Evolutionary conservation across 2,797 vertebrate genomes (phyloP).

Genomic region (Gouania willdenowi): DNA sequence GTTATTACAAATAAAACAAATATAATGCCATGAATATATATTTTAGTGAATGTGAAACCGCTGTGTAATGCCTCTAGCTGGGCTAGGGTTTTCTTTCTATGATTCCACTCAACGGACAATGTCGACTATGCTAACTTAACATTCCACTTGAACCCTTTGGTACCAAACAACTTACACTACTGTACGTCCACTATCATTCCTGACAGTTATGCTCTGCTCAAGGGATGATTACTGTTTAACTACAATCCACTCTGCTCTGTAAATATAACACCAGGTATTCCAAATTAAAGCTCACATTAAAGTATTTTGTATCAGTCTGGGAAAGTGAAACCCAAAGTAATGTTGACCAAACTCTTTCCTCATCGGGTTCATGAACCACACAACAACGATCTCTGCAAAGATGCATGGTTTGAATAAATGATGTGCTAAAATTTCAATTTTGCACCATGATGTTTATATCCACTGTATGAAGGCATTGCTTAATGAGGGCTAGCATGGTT

Average conservation of each 20-base stretch:
- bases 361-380: constrained; percentile 14
- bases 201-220: constrained; percentile 3
- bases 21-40: too few relatives aligned
- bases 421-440: constrained; percentile 43
- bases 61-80: too few relatives aligned
- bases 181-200: constrained; percentile 7
- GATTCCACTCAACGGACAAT: constrained; percentile 4
- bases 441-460: constrained; percentile 54
- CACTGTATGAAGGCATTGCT: constrained; percentile 55
- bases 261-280: constrained; percentile 3
- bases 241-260: background rate
- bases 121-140: constrained; percentile 45
- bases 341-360: constrained; percentile 10
- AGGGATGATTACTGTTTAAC: constrained; percentile 1
- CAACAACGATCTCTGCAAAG: constrained; percentile 24
- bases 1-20: too few relatives aligned
- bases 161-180: constrained; percentile 7
- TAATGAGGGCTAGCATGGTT: constrained; percentile 69
- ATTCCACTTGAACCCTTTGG: constrained; percentile 37
- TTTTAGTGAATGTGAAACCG: too few relatives aligned
- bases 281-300: constrained; percentile 4
- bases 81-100: constrained; percentile 1
- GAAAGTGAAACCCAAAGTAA: background rate
- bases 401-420: constrained; percentile 54
- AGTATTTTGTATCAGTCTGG: constrained; percentile 9